Evolutionary conservation across 1,140 invertebrate species (phyloP).

Genomic region (Zaprionus lachaisei): DNA sequence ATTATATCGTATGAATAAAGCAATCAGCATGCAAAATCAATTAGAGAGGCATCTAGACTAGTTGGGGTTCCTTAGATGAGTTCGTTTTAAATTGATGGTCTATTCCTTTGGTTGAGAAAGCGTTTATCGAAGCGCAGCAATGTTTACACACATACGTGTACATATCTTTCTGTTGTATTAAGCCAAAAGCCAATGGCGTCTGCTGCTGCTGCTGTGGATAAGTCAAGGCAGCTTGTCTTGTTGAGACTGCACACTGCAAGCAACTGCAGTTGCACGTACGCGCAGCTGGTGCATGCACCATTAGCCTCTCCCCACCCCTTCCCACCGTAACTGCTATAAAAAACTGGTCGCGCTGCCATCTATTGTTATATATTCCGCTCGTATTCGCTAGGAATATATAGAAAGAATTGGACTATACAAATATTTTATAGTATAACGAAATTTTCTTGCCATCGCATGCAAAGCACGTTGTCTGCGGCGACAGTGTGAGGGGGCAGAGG

Average conservation of each 20-base stretch:
- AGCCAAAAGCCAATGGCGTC: not conserved
- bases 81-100: not conserved
- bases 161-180: not conserved
- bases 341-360: slow-evolving; percentile 46
- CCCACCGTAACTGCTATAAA: not conserved
- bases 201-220: not conserved
- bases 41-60: not conserved
- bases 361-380: slow-evolving; percentile 73
- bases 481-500: slow-evolving; percentile 14
- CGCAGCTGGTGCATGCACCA: slow-evolving; percentile 50
- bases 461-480: slow-evolving; percentile 74
- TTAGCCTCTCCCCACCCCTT: slow-evolving; percentile 29
- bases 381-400: not conserved
- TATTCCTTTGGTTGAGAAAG: not conserved
- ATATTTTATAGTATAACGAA: slow-evolving; percentile 65
- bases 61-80: not conserved
- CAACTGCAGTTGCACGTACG: slow-evolving; percentile 49
- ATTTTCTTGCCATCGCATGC: slow-evolving; percentile 55
- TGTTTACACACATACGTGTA: slow-evolving; percentile 9
- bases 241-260: not conserved
- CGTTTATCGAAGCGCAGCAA: slow-evolving; percentile 7
- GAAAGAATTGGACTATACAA: slow-evolving; percentile 47
- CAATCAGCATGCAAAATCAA: not conserved
- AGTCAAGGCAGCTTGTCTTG: slow-evolving; percentile 5
- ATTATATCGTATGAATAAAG: not conserved